These are phyloP conservation scores for Trachelipus rathkii DNA, from an alignment of 1,140 invertebrate genomes.

Conservation along the genomic window DNA sequence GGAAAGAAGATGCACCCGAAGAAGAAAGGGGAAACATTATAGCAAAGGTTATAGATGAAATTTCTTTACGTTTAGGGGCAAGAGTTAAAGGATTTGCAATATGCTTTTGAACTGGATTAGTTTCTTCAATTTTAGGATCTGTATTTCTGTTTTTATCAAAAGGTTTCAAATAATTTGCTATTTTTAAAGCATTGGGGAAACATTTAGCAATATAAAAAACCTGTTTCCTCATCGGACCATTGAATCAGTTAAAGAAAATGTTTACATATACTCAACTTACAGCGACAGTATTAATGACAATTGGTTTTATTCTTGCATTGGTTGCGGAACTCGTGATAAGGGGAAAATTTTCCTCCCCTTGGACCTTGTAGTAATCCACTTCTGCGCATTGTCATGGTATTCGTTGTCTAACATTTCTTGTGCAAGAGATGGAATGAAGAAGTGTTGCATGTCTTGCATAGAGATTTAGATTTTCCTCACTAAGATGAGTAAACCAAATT, in stretches of 20 bases:
- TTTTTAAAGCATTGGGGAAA: slow-evolving; percentile 82
- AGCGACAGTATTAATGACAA: slow-evolving; percentile 73
- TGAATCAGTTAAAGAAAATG: slow-evolving; percentile 87
- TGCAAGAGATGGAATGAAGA: slow-evolving; percentile 75
- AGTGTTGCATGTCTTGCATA: slow-evolving; percentile 47
- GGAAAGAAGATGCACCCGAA: too few species aligned
- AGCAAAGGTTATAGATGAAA: slow-evolving; percentile 64
- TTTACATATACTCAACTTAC: slow-evolving; percentile 76
- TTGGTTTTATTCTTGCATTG: slow-evolving; percentile 68
- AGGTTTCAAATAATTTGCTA: slow-evolving; percentile 67
- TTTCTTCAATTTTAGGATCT: slow-evolving; percentile 66
- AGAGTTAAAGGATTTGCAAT: slow-evolving; percentile 77
- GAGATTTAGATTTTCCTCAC: too few species aligned
- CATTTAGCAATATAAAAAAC: slow-evolving; percentile 72
- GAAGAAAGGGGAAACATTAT: too few species aligned
- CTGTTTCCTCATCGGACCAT: slow-evolving; percentile 83
- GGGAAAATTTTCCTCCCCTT: slow-evolving; percentile 70
- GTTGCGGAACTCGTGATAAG: slow-evolving; percentile 63
- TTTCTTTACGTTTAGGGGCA: slow-evolving; percentile 76
- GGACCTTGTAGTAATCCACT: slow-evolving; percentile 80
- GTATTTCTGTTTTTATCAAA: slow-evolving; percentile 65
- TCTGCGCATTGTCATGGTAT: slow-evolving; percentile 87
- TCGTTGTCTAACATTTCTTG: slow-evolving; percentile 91
- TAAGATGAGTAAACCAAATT: too few species aligned
- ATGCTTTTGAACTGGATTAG: slow-evolving; percentile 71